Percentiles rank a stretch among this genome's conserved stretches.
phyloP scores from a whole-genome alignment of 1,140 invertebrate species.

The Papilio polytes region DNA sequence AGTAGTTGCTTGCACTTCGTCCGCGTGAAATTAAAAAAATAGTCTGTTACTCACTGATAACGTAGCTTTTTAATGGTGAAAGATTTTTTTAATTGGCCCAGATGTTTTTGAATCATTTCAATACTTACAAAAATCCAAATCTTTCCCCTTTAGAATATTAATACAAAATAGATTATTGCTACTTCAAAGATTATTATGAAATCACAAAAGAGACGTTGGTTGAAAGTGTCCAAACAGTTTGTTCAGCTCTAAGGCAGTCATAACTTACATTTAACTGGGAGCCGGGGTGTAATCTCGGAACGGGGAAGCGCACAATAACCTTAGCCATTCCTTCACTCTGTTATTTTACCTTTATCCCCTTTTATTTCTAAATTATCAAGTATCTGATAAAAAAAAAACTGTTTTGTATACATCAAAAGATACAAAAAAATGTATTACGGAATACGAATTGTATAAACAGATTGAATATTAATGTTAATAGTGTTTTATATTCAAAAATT shows the following conservation, averaged over 20 bases:
- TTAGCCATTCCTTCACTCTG: constrained; percentile 6
- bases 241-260: constrained; percentile 30
- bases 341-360: constrained; percentile 24
- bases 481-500: no score
- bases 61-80: no score
- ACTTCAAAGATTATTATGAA: background rate
- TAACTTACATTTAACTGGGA: constrained; percentile 34
- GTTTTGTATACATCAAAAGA: background rate
- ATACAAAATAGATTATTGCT: background rate
- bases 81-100: no score
- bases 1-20: no score
- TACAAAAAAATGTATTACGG: background rate
- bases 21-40: no score
- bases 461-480: no score
- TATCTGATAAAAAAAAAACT: background rate
- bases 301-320: constrained; percentile 20
- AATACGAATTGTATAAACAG: background rate
- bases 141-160: no score
- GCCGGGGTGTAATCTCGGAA: constrained; percentile 32
- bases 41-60: no score
- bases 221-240: constrained; percentile 16
- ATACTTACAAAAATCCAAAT: no score
- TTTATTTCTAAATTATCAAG: constrained; percentile 27
- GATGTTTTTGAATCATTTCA: no score
- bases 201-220: constrained; percentile 5